Evolutionary conservation across 2,888 invertebrate genomes (phyloP), one percentile per base, ranked within the genome.

Genomic region (Hirudinaria manillensis): DNA sequence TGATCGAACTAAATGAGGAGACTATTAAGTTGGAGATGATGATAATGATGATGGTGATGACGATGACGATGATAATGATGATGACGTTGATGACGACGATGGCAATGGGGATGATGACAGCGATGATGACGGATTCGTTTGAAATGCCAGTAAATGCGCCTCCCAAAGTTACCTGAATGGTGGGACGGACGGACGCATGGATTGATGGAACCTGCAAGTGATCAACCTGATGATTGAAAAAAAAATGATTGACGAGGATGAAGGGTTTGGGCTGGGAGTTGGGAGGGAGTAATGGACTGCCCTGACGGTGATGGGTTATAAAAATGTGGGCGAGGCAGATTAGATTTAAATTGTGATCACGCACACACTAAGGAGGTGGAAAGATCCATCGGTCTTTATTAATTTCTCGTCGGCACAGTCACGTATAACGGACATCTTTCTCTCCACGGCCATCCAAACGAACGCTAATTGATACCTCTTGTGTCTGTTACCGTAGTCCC

Each of bases 261-360:
- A 29, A 29, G 29, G 61, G 61, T 3, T 7, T 24, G 56, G 13
- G 56, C 6, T 7, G 13, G 56, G 4, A 7, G 27, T 2, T 27
- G 61, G 29, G 61, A 7, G 21, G 29, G 61, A 10, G 19, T 1
- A 29, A 61, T 1, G 21, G 7, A 21, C 13, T 13, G 53, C 13
- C 13, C 13, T 21, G 61, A 61, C 24, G 29, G 61, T 13, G 61
- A 61, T 27, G 29, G 29, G 61, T 61, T 27, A 29, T 27, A 61
- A 61, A 29, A 61, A 61, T 27, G 53, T 16, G 29, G 29, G 29
- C 19, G 61, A 61, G 29, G 61, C 61, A 61, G 61, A 61, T 61
- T 61, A 61, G 61, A 16, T 29, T 61, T 61, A 61, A 61, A 61
- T 61, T 61, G 61, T 29, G 61, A 61, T 61, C 61, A 61, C 61